Evolutionary conservation across 2,113 vertebrate genomes (phyloP).

Genomic region (Sturnus vulgaris): DNA sequence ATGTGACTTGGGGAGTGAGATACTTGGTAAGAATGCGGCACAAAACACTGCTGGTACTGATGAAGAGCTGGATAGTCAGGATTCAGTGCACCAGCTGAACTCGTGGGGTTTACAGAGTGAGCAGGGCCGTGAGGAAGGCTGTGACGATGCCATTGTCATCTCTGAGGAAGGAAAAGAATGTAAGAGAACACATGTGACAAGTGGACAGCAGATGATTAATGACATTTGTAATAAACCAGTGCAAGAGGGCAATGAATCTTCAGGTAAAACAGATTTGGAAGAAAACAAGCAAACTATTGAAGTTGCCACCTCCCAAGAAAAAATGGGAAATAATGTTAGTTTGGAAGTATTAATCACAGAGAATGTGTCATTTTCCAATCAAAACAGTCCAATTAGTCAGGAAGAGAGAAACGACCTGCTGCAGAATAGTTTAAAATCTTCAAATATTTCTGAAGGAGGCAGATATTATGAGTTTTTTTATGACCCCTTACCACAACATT

Average conservation of each 20-base stretch:
- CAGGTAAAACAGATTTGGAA: not conserved
- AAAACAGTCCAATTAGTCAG: not conserved
- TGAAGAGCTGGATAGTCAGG: constrained; percentile 4
- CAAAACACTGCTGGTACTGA: not conserved
- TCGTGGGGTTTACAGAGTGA: constrained; percentile 7
- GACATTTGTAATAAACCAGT: constrained; percentile 42
- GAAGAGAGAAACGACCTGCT: not conserved
- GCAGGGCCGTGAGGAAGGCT: not conserved
- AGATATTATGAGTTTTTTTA: not conserved
- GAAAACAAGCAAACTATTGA: not conserved
- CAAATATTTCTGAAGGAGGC: constrained; percentile 1
- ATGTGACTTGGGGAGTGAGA: not conserved
- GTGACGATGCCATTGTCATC: not conserved
- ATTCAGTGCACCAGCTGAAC: constrained; percentile 46
- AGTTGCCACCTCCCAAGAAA: not conserved
- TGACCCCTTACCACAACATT: not conserved
- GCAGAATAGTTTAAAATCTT: not conserved
- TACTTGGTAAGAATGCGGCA: not conserved
- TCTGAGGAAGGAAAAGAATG: not conserved
- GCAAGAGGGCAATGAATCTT: constrained; percentile 15
- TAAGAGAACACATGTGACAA: not conserved
- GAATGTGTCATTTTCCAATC: not conserved
- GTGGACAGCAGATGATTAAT: constrained; percentile 13
- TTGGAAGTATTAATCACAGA: not conserved
- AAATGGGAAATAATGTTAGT: not conserved